Evolutionary conservation across 2,888 invertebrate species (phyloP), one percentile per base, ranked within the genome.

Genomic region (Dexiosoma caninum): DNA sequence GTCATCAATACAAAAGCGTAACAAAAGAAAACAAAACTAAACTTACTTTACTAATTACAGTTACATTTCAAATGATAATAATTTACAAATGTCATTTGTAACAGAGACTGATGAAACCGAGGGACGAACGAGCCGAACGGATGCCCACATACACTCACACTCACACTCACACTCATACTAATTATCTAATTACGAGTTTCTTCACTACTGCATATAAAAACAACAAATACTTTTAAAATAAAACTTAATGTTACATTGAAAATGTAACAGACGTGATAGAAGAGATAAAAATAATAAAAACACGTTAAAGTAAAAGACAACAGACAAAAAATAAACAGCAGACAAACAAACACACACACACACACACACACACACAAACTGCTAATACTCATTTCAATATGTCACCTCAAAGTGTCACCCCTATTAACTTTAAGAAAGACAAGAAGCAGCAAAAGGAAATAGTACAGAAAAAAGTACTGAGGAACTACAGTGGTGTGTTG

Each of bases 1-100:
- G 44, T 83, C 83, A 83, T 83, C 83, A 87, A 85, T 84, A 85
- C 81, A 84, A 60, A 37, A 37, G 16, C 6, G 32, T 53, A 44
- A 40, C 42, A 49, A 69, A 55, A 53, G 30, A n/a, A 55, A 80
- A 40, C 42, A 49, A 69, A 55, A 53, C 40, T 16, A 55, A 80
- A 81, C 81, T 77, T 77, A 81, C 77, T 81, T 81, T 81, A 64
- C 81, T 81, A 81, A 81, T 81, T 81, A 81, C 81, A 77, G 64
- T 81, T 81, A 69, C 49, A 75, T 72, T 37, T 70, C 21, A 42
- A 59, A 51, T 69, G 77, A 77, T 69, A 81, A 81, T 81, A 81
- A 77, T 77, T 81, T 81, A 81, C 77, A 77, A 81, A 64, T 77
- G 81, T 64, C 81, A 81, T 53, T 81, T 44, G 49, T 35, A 67